A percentile compares a stretch with the other conserved stretches of the same genome.
phyloP scores from a whole-genome alignment of 92 coral and sea anemone species.

The Ricordea florida region DNA sequence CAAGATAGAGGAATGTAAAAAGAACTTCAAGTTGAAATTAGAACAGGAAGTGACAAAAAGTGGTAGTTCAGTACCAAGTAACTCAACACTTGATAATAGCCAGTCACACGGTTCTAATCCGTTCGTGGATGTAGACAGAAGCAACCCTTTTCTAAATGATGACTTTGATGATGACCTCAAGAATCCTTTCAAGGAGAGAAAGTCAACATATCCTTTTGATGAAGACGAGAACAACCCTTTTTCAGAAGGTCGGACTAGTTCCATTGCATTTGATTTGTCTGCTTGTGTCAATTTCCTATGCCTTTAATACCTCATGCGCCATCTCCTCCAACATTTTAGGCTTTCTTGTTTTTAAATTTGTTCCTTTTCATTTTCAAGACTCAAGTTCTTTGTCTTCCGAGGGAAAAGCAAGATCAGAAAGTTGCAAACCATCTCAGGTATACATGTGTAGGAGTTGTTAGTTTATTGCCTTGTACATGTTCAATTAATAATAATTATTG shows the following conservation, averaged over 20 bases:
- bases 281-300: too few species aligned
- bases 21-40: constrained; percentile 83
- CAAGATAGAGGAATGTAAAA: constrained; percentile 87
- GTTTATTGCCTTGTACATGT: too few species aligned
- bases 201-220: constrained; percentile 12
- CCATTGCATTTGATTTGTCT: too few species aligned
- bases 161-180: constrained; percentile 23
- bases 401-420: too few species aligned
- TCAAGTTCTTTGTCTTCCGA: too few species aligned
- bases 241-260: constrained; percentile 54
- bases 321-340: too few species aligned
- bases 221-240: constrained; percentile 78
- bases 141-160: constrained; percentile 44
- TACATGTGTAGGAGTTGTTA: too few species aligned
- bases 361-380: too few species aligned
- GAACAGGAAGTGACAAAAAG: constrained; percentile 80
- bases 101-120: constrained; percentile 38
- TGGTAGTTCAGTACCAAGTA: not conserved
- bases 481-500: too few species aligned
- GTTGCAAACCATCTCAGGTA: too few species aligned
- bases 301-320: too few species aligned
- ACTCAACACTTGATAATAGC: not conserved
- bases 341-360: too few species aligned
- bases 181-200: constrained; percentile 72
- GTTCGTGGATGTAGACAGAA: constrained; percentile 27